Percentiles rank a stretch among this genome's conserved stretches.
phyloP scores from a whole-genome alignment of 2,113 vertebrate species.

The Spizaetus ornatus region DNA sequence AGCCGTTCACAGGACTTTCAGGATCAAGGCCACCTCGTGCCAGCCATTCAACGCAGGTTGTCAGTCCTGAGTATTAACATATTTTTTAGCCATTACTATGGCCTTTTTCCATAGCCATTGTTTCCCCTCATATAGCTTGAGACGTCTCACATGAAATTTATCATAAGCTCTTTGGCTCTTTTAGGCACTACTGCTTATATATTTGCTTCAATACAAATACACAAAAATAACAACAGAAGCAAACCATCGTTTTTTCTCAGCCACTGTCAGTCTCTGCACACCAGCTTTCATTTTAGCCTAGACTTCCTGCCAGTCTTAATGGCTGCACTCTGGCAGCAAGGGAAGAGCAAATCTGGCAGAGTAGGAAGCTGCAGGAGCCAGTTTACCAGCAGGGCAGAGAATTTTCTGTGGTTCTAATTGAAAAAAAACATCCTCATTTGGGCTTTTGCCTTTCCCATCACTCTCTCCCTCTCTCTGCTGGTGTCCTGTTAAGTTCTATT shows the following conservation, averaged over 20 bases:
- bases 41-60: neutral
- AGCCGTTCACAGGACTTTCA: neutral
- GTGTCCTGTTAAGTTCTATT: constrained; percentile 56
- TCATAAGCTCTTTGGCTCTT: neutral
- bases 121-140: neutral
- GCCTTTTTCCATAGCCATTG: neutral
- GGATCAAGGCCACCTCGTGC: neutral
- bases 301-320: neutral
- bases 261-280: neutral
- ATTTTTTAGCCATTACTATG: neutral
- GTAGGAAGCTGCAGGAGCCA: neutral
- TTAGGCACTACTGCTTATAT: neutral
- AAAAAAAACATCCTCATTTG: constrained; percentile 53
- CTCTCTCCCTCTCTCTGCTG: neutral
- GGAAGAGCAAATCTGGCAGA: constrained; percentile 14
- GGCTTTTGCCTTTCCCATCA: constrained; percentile 3
- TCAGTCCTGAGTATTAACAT: neutral
- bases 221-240: neutral
- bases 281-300: neutral
- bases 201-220: neutral
- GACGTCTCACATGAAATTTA: neutral
- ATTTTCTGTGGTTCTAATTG: constrained; percentile 27
- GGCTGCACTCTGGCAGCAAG: neutral
- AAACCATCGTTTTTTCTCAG: neutral
- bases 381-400: constrained; percentile 19